phyloP scores from a whole-genome alignment of 2,888 invertebrate species.

The Chrysomela aeneicollis region DNA sequence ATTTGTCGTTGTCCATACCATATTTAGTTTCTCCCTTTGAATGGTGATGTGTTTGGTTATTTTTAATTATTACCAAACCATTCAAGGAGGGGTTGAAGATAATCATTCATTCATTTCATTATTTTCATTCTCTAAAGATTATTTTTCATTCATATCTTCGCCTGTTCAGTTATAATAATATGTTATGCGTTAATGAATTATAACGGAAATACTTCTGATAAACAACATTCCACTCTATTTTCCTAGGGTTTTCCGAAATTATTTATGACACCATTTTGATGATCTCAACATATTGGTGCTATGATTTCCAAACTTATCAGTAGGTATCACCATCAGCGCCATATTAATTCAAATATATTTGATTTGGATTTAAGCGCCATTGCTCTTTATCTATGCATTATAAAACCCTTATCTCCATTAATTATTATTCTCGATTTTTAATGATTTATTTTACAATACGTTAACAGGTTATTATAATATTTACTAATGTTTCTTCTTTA shows the following conservation, averaged over 20 bases:
- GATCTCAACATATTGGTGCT: slow-evolving; percentile 23
- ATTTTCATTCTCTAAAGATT: too few species aligned
- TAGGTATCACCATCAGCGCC: slow-evolving; percentile 25
- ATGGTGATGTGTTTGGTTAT: too few species aligned
- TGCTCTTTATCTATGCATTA: slow-evolving; percentile 39
- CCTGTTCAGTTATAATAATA: not conserved
- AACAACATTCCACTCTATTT: not conserved
- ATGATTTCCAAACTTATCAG: slow-evolving; percentile 31
- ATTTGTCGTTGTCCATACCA: too few species aligned
- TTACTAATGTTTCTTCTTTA: slow-evolving; percentile 43
- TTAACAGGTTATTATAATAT: slow-evolving; percentile 45
- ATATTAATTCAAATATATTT: slow-evolving; percentile 38
- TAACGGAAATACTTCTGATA: slow-evolving; percentile 10
- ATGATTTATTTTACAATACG: slow-evolving; percentile 45
- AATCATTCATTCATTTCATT: too few species aligned
- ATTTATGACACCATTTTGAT: not conserved
- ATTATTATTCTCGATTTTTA: slow-evolving; percentile 44
- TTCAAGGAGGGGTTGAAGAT: too few species aligned
- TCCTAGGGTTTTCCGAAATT: slow-evolving; percentile 3
- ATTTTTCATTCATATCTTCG: too few species aligned
- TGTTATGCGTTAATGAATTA: not conserved
- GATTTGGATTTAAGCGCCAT: slow-evolving; percentile 40
- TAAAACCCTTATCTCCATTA: slow-evolving; percentile 42
- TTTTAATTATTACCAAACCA: too few species aligned
- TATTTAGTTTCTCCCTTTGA: too few species aligned